phyloP scores from a whole-genome alignment of 1,140 invertebrate species.

The Halictus rubicundus region DNA sequence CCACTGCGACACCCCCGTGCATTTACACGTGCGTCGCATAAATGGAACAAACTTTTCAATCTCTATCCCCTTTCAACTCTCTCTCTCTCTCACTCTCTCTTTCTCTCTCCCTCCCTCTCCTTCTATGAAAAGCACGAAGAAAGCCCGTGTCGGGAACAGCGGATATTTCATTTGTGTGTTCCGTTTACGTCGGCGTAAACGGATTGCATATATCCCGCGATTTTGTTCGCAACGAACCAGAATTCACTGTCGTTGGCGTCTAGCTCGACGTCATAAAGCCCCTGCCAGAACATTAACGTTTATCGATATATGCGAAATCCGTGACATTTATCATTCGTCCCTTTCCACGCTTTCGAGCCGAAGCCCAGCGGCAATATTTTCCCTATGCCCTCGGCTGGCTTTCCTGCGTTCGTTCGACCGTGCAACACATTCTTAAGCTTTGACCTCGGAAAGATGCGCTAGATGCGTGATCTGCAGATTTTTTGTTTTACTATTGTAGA shows the following conservation, averaged over 20 bases:
- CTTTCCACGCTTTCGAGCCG: no score
- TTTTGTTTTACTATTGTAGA: no score
- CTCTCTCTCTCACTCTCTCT: no score
- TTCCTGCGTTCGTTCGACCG: no score
- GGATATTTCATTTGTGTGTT: constrained; percentile 33
- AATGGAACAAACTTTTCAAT: constrained; percentile 46
- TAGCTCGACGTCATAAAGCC: neutral
- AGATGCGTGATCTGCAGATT: no score
- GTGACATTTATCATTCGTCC: no score
- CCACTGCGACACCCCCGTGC: neutral
- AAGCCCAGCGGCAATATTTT: no score
- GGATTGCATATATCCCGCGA: constrained; percentile 13
- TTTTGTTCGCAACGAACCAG: neutral
- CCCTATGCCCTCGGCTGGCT: no score
- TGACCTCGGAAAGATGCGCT: no score
- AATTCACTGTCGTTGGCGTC: neutral
- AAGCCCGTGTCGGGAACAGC: constrained; percentile 26
- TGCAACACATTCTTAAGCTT: no score
- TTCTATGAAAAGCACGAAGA: constrained; percentile 12
- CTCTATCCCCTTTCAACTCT: constrained; percentile 31
- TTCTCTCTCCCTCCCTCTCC: neutral
- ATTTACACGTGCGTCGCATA: constrained; percentile 29
- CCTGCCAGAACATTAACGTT: neutral
- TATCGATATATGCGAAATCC: neutral
- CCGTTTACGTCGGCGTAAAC: constrained; percentile 24